Evolutionary conservation across 2,888 invertebrate genomes (phyloP).

Genomic region (Spilosoma lubricipeda): DNA sequence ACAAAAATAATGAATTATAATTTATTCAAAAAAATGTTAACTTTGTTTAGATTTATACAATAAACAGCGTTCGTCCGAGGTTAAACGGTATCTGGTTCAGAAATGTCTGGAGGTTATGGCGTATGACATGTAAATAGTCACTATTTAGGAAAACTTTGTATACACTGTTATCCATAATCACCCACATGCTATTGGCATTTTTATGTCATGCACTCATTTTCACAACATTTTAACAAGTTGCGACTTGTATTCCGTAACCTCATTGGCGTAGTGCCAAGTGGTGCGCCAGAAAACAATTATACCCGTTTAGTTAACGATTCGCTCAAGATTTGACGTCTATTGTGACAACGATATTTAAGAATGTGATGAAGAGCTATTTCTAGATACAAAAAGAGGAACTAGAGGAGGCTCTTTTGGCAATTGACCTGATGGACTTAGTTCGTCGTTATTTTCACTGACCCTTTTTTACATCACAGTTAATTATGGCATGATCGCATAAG

Average conservation of each 20-base stretch:
- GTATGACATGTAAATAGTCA: not conserved
- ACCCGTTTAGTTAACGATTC: slow-evolving; percentile 5
- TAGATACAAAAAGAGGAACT: not conserved
- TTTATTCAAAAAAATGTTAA: not conserved
- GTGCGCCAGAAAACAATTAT: slow-evolving; percentile 17
- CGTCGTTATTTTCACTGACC: not conserved
- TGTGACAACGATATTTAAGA: not conserved
- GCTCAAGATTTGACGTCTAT: not conserved
- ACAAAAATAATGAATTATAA: not conserved
- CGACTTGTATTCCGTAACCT: slow-evolving; percentile 26
- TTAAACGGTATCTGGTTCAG: not conserved
- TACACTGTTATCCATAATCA: not conserved
- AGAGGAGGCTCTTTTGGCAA: not conserved
- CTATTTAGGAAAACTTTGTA: not conserved
- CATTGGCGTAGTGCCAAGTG: slow-evolving; percentile 40
- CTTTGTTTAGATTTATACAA: not conserved
- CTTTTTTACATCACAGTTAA: not conserved
- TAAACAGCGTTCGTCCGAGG: not conserved
- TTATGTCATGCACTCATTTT: slow-evolving; percentile 5
- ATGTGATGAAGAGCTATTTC: not conserved
- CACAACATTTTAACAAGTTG: slow-evolving; percentile 11
- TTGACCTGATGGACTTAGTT: not conserved
- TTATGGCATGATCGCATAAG: not conserved
- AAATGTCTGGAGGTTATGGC: too few species aligned
- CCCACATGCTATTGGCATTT: not conserved